phyloP scores from a whole-genome alignment of 1,140 invertebrate species.

The Coelopa frigida region DNA sequence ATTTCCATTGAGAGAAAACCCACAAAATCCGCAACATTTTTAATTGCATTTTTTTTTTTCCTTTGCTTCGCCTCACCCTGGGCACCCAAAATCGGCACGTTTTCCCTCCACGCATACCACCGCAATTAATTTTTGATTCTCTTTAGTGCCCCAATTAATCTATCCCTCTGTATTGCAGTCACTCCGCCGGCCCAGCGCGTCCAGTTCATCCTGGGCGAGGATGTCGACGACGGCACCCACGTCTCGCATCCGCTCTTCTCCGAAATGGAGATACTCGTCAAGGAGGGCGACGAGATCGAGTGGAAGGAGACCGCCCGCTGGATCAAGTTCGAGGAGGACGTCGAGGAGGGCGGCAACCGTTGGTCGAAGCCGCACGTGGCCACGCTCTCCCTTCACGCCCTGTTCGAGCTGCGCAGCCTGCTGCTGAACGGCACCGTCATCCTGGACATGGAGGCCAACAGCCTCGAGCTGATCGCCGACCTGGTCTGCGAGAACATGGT shows the following conservation, averaged over 20 bases:
- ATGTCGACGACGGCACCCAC: conserved; percentile 77
- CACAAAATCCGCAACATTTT: too few species aligned
- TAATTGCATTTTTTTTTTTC: too few species aligned
- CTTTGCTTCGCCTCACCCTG: too few species aligned
- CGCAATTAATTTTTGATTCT: too few species aligned
- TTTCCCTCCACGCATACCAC: too few species aligned
- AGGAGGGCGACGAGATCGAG: conserved; percentile 80
- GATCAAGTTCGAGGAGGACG: conserved; percentile 94
- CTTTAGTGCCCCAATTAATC: not conserved
- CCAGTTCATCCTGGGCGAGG: conserved; percentile 93
- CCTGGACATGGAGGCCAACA: conserved; percentile 81
- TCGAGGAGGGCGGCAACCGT: conserved; percentile 87
- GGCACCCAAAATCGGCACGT: too few species aligned
- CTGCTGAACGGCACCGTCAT: conserved; percentile 85
- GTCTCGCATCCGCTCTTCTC: conserved; percentile 86
- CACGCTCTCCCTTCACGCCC: conserved; percentile 80
- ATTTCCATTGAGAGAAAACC: too few species aligned
- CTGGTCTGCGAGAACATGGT: conserved; percentile 88
- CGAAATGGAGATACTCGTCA: conserved; percentile 89
- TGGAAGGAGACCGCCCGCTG: conserved; percentile 97
- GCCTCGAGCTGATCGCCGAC: conserved; percentile 82
- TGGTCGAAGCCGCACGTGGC: conserved; percentile 95
- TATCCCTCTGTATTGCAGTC: conserved; percentile 51
- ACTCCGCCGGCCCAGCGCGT: conserved; percentile 85
- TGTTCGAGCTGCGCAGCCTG: conserved; percentile 81